Evolutionary conservation across 2,888 invertebrate genomes (phyloP).

Genomic region (Tenthredo mesomela): DNA sequence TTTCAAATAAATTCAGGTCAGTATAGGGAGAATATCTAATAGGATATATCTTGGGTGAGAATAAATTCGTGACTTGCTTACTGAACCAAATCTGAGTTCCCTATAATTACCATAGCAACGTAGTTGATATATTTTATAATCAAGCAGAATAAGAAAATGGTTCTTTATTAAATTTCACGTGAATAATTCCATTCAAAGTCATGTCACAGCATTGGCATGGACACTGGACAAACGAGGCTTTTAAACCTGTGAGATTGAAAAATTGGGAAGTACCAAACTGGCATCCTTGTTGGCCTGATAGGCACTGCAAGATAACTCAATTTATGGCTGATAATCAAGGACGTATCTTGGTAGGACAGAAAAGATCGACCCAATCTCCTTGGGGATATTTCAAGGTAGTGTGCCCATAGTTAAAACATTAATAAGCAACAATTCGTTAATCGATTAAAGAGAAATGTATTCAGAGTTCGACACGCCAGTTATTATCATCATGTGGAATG

Average conservation of each 20-base stretch:
- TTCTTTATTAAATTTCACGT: conserved; percentile 16
- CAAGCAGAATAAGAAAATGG: conserved; percentile 45
- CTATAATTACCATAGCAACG: conserved; percentile 49
- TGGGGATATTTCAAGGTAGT: conserved; percentile 67
- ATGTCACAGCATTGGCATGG: conserved; percentile 71
- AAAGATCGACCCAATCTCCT: conserved; percentile 59
- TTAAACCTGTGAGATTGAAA: conserved; percentile 64
- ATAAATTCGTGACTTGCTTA: not conserved
- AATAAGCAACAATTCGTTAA: conserved; percentile 29
- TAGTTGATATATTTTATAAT: conserved; percentile 46
- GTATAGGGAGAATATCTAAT: not conserved
- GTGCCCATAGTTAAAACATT: not conserved
- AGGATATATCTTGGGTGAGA: not conserved
- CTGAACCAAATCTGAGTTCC: not conserved
- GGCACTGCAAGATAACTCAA: conserved; percentile 64
- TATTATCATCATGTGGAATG: not conserved
- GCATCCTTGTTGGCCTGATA: conserved; percentile 66
- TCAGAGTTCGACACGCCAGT: not conserved
- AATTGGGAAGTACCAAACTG: conserved; percentile 71
- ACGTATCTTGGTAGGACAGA: conserved; percentile 60
- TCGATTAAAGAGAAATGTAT: not conserved
- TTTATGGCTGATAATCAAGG: conserved; percentile 65
- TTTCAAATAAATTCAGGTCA: not conserved
- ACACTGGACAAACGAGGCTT: conserved; percentile 67
- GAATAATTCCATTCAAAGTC: not conserved